Conservation (phyloP, 2,113 vertebrate genomes). For the Gambusia affinis region DNA sequence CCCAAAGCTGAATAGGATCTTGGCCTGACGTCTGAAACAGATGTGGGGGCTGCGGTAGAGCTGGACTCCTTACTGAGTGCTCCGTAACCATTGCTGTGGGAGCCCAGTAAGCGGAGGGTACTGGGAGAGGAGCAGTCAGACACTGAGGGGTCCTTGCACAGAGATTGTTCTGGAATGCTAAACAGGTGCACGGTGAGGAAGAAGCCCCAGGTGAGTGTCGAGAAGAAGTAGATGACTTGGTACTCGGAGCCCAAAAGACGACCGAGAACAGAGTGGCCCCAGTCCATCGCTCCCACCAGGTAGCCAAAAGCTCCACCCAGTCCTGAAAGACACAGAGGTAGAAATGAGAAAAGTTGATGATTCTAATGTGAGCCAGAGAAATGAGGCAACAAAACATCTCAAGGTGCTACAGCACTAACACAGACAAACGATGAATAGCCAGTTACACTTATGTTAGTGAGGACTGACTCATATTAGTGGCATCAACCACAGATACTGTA, state of each 20-base stretch:
- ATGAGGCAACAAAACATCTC: not conserved
- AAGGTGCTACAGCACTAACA: not conserved
- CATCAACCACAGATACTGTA: not conserved
- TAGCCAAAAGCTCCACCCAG: conserved; percentile 94
- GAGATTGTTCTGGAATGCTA: conserved; percentile 91
- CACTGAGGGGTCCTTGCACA: conserved; percentile 46
- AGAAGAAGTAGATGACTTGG: conserved; percentile 96
- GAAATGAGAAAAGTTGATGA: not conserved
- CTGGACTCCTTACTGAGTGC: conserved; percentile 75
- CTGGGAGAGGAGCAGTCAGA: conserved; percentile 29
- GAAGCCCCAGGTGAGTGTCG: conserved; percentile 83
- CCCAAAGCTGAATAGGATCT: conserved; percentile 68
- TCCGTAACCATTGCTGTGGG: conserved; percentile 77
- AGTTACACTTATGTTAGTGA: not conserved
- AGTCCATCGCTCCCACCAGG: conserved; percentile 92
- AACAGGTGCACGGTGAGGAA: conserved; percentile 88
- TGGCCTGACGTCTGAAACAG: conserved; percentile 63
- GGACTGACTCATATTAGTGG: no score
- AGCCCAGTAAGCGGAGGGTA: conserved; percentile 61
- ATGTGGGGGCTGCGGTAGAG: not conserved
- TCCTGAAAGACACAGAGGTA: conserved; percentile 74
- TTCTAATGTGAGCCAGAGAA: not conserved
- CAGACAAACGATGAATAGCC: not conserved
- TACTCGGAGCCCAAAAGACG: conserved; percentile 88
- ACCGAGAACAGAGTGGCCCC: conserved; percentile 86